phyloP scores from a whole-genome alignment of 2,888 invertebrate genomes.

The Hemicrepidius hirtus region DNA sequence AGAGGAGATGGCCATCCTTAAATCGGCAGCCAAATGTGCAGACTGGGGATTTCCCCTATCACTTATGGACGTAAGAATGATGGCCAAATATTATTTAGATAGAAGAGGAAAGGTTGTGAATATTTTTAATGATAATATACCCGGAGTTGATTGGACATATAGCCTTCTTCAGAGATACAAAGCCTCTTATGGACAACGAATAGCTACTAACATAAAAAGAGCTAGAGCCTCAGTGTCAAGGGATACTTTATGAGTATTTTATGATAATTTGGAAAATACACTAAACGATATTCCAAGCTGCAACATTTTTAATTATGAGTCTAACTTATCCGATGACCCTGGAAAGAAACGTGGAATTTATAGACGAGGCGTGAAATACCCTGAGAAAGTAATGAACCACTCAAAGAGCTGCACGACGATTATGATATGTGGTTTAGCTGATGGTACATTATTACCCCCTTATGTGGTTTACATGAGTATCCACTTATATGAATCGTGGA shows the following conservation, averaged over 20 bases:
- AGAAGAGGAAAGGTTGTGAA: constrained; percentile 46
- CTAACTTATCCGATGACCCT: constrained; percentile 63
- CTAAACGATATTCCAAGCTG: background rate
- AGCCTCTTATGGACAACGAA: constrained; percentile 45
- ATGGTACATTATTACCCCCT: constrained; percentile 59
- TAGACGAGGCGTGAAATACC: no score
- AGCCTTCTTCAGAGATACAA: constrained; percentile 56
- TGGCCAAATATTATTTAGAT: constrained; percentile 58
- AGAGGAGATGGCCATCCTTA: constrained; percentile 39
- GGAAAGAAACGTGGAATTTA: no score
- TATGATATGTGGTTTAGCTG: constrained; percentile 34
- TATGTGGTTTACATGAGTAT: constrained; percentile 55
- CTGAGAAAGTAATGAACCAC: no score
- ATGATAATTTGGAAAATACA: constrained; percentile 32
- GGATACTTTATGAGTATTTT: constrained; percentile 16
- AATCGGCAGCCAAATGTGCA: constrained; percentile 46
- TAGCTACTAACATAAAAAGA: constrained; percentile 25
- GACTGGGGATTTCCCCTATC: constrained; percentile 57
- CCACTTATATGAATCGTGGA: constrained; percentile 62
- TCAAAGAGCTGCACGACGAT: constrained; percentile 43
- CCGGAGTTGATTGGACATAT: constrained; percentile 53
- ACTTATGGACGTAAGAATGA: constrained; percentile 53
- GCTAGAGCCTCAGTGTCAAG: constrained; percentile 6
- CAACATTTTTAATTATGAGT: constrained; percentile 51
- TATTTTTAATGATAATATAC: constrained; percentile 56